phyloP scores from a whole-genome alignment of 2,113 vertebrate species.

The Rhinichthys klamathensis region DNA sequence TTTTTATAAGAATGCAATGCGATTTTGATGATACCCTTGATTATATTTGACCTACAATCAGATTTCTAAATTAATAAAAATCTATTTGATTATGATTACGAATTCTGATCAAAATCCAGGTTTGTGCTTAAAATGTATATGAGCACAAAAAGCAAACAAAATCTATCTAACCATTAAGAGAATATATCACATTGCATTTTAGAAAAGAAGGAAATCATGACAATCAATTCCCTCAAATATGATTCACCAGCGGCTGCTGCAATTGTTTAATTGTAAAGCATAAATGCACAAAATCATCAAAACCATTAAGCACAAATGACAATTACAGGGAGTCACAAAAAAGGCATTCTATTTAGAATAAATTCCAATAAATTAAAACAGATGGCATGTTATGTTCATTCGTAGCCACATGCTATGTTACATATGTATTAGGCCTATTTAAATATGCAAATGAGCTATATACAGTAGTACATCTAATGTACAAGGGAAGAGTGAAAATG shows the following conservation, averaged over 20 bases:
- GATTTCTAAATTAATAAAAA: background rate
- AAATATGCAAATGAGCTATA: conserved; percentile 11
- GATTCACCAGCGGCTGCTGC: background rate
- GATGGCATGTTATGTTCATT: background rate
- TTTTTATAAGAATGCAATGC: background rate
- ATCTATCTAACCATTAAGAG: background rate
- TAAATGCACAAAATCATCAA: background rate
- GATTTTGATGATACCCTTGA: background rate
- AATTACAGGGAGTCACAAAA: background rate
- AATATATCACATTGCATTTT: background rate
- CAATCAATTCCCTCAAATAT: background rate
- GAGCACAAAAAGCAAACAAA: background rate
- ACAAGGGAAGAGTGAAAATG: background rate
- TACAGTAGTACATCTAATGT: background rate
- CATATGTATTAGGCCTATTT: background rate
- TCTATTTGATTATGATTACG: background rate
- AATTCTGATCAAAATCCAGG: background rate
- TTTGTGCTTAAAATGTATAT: background rate
- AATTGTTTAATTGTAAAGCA: background rate
- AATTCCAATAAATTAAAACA: background rate
- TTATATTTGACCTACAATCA: background rate
- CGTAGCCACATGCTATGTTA: background rate
- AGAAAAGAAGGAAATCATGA: background rate
- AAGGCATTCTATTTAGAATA: background rate
- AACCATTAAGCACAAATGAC: background rate